Percentiles rank a stretch among this genome's conserved stretches.
Evolutionary conservation across 2,797 vertebrate genomes (phyloP).

Genomic region (Anableps anableps): DNA sequence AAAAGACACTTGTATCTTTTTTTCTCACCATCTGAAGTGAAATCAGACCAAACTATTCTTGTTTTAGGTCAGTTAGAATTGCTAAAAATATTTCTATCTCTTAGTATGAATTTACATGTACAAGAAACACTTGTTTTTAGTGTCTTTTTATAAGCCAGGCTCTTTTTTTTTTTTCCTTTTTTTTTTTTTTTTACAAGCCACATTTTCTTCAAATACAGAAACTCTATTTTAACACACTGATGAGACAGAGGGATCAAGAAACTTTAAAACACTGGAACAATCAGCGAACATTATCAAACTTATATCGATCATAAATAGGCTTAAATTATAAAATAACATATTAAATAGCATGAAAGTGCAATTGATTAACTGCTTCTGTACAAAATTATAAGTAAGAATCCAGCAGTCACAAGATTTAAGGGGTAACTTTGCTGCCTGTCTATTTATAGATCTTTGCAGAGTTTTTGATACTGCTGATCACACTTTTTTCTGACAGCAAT

Average conservation of each 20-base stretch:
- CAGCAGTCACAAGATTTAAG: constrained; percentile 23
- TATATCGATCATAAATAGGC: background rate
- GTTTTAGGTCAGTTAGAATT: background rate
- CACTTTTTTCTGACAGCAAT: constrained; percentile 45
- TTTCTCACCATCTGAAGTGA: background rate
- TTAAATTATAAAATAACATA: background rate
- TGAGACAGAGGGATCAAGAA: background rate
- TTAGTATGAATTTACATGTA: background rate
- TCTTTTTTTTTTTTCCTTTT: no score
- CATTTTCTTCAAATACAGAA: background rate
- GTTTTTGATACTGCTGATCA: constrained; percentile 51
- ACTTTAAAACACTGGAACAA: background rate
- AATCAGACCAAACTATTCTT: background rate
- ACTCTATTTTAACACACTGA: background rate
- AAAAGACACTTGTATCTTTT: background rate
- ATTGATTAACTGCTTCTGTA: constrained; percentile 1
- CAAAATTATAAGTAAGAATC: background rate
- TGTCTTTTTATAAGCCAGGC: no score
- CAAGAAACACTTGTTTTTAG: background rate
- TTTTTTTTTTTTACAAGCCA: background rate
- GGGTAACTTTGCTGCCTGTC: constrained; percentile 36
- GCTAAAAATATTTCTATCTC: background rate
- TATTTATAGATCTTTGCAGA: constrained; percentile 57
- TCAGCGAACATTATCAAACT: background rate
- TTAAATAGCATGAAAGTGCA: constrained; percentile 6